Base-by-base conservation (phyloP, 2,113 vertebrate genomes). In the Lagenorhynchus albirostris region DNA sequence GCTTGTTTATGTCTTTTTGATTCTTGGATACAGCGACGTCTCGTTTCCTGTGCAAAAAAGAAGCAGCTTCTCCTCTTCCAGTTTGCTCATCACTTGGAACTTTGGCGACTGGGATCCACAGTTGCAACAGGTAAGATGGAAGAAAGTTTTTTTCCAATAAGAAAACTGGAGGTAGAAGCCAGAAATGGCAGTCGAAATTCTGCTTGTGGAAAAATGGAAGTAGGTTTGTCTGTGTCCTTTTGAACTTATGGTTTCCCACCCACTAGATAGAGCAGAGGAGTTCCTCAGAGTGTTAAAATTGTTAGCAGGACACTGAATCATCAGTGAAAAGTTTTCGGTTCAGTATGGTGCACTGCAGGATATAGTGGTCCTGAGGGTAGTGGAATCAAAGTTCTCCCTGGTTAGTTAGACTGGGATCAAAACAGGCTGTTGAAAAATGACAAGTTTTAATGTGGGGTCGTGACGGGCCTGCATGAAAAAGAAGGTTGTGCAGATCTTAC, bases 91-190 rank as follows among this genome's bases (percentile, higher is more conserved):
- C 99, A 99, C 88, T 97, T 99, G 88, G 99, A 99, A 98, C 98
- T 99, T 68, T 99, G 99, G 99, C 98, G 98, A 47, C 98, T 99
- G 0, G 99, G 99, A 25, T 99, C 99, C 87, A 99, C 99, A 0
- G 97, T 98, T 0, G 98, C 98, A 70, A 98, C 98, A 0, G 99
- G 99, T 99, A 97, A 99, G 96, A 55, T 12, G 53, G 53, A 5
- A 74, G 12, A 47, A 53, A 23, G 20, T 31, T 68, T 70, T 79
- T 89, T 94, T 36, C 63, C 50, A 65, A 11, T 74, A 31, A 62
- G 33, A 88, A 88, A 94, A 92, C 62, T 74, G 25, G 11, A 81
- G 87, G 83, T 8, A 95, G 41, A 86, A 91, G 3, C 53, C 50
- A 47, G 62, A 88, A 85, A 93, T 79, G 70, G 21, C 23, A 55